Evolutionary conservation across 2,113 vertebrate genomes (phyloP).

Genomic region (Nyctereutes procyonoides): DNA sequence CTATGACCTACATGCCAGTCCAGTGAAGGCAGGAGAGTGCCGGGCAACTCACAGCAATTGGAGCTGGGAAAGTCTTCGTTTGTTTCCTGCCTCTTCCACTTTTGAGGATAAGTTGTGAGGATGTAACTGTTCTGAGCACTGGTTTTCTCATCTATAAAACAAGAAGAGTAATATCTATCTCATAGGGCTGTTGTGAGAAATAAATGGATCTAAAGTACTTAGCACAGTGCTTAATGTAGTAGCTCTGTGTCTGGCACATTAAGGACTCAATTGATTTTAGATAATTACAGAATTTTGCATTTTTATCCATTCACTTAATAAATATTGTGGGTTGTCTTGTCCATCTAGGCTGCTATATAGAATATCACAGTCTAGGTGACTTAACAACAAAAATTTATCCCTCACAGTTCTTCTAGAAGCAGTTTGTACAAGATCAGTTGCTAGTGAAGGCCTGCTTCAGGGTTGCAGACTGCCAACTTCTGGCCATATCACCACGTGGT

Average conservation of each 20-base stretch:
- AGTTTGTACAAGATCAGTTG: background rate
- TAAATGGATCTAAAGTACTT: background rate
- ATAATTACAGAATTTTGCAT: background rate
- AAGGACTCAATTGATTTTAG: background rate
- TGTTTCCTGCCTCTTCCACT: background rate
- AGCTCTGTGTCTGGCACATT: background rate
- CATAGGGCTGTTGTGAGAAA: background rate
- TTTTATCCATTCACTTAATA: background rate
- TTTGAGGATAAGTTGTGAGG: background rate
- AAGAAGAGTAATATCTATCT: background rate
- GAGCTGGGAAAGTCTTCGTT: background rate
- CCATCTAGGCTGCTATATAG: background rate
- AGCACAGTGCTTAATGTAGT: background rate
- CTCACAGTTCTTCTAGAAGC: background rate
- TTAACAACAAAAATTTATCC: background rate
- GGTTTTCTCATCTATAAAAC: conserved; percentile 10
- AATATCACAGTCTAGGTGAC: background rate
- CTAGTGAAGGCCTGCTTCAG: background rate
- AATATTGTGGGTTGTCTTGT: background rate
- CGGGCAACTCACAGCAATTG: background rate
- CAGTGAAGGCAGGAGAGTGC: background rate
- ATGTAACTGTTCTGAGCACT: background rate
- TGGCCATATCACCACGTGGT: no score
- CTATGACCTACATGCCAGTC: no score
- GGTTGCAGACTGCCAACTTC: background rate